Evolutionary conservation across 2,888 invertebrate species (phyloP).

Genomic region (Hemistola chrysoprasaria): DNA sequence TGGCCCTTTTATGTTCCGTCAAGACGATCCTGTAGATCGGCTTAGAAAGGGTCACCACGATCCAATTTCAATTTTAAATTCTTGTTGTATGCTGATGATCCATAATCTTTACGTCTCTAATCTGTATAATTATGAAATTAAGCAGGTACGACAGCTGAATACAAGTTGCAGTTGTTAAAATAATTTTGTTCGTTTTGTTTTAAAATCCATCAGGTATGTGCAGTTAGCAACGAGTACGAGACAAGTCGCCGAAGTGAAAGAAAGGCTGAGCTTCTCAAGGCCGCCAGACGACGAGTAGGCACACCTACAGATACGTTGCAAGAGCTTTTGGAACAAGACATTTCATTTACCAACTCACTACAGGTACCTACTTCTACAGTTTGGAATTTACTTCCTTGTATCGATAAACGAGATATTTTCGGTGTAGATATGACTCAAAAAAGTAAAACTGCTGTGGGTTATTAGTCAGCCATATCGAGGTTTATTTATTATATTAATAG

Average conservation of each 20-base stretch:
- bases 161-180: constrained; percentile 7
- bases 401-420: too few species aligned
- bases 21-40: constrained; percentile 60
- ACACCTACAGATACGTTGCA: constrained; percentile 16
- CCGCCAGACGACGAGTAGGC: constrained; percentile 17
- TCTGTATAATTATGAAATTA: constrained; percentile 29
- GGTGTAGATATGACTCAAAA: too few species aligned
- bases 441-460: too few species aligned
- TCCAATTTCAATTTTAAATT: constrained; percentile 59
- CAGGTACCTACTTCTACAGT: too few species aligned
- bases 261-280: constrained; percentile 29
- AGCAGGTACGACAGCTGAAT: constrained; percentile 8
- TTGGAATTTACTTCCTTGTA: too few species aligned
- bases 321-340: constrained; percentile 5
- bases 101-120: constrained; percentile 29
- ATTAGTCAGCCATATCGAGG: too few species aligned
- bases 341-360: background rate
- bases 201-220: constrained; percentile 5
- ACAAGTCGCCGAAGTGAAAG: constrained; percentile 26
- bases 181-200: constrained; percentile 12
- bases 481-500: too few species aligned
- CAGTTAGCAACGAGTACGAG: constrained; percentile 12
- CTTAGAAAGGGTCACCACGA: constrained; percentile 66
- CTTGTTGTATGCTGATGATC: constrained; percentile 42
- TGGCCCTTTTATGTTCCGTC: constrained; percentile 59